Evolutionary conservation across 2,888 invertebrate genomes (phyloP).

Genomic region (Dendrolimus houi): DNA sequence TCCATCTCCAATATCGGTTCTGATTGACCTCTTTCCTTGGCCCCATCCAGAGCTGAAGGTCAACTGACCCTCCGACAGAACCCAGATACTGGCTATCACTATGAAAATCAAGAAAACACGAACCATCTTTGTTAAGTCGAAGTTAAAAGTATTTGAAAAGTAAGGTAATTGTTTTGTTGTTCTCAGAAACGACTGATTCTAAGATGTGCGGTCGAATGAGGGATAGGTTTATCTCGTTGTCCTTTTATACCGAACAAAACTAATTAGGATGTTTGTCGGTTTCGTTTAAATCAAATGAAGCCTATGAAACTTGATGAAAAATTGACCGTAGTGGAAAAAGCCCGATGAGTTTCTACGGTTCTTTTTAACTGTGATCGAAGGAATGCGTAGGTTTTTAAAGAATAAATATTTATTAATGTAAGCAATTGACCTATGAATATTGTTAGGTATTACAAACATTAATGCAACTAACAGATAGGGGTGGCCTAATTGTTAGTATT

Average conservation of each 20-base stretch:
- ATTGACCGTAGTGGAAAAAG: conserved; percentile 8
- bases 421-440: too few relatives aligned
- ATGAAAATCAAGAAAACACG: conserved; percentile 25
- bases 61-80: conserved; percentile 57
- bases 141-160: conserved; percentile 9
- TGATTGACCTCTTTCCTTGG: conserved; percentile 47
- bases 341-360: not conserved
- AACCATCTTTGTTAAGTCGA: conserved; percentile 23
- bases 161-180: conserved; percentile 1
- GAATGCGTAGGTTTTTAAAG: too few relatives aligned
- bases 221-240: not conserved
- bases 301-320: conserved; percentile 21
- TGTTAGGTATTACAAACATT: too few relatives aligned
- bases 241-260: conserved; percentile 22
- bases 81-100: conserved; percentile 22
- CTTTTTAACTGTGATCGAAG: too few relatives aligned
- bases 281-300: conserved; percentile 50
- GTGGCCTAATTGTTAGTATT: too few relatives aligned
- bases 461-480: too few relatives aligned
- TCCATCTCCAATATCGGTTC: conserved; percentile 27
- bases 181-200: not conserved
- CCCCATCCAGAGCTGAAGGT: conserved; percentile 78
- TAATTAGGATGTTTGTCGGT: conserved; percentile 17
- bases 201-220: conserved; percentile 5
- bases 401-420: too few relatives aligned